Conservation (phyloP, 2,888 invertebrate species). For the Drosophila longiperda region DNA sequence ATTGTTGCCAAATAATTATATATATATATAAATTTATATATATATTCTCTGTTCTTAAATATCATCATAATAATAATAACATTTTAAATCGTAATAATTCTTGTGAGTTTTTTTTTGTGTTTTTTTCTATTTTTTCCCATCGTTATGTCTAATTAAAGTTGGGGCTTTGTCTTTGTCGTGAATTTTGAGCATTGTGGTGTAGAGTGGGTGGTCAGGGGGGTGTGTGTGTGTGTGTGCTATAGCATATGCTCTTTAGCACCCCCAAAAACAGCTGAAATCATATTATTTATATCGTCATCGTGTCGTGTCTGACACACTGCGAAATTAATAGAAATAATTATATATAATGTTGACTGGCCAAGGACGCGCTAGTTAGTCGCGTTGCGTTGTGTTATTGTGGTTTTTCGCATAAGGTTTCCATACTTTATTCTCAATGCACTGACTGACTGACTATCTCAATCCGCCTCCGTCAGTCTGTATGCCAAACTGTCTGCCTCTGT, state of each 20-base stretch:
- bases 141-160: slow-evolving; percentile 61
- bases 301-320: slow-evolving; percentile 39
- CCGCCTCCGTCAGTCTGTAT: slow-evolving; percentile 5
- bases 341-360: slow-evolving; percentile 72
- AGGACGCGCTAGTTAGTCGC: slow-evolving; percentile 72
- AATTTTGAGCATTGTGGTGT: neutral
- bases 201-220: neutral
- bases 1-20: slow-evolving; percentile 2
- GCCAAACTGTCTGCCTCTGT: too few relatives aligned
- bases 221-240: neutral
- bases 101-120: slow-evolving; percentile 24
- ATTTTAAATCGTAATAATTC: slow-evolving; percentile 59
- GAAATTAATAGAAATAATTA: slow-evolving; percentile 73
- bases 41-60: slow-evolving; percentile 4
- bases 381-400: slow-evolving; percentile 58
- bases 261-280: slow-evolving; percentile 40
- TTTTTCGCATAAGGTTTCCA: slow-evolving; percentile 56
- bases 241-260: slow-evolving; percentile 42
- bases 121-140: slow-evolving; percentile 55
- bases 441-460: slow-evolving; percentile 47
- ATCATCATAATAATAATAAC: slow-evolving; percentile 48
- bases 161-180: slow-evolving; percentile 48
- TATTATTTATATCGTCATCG: slow-evolving; percentile 53
- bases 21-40: neutral
- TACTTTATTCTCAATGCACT: slow-evolving; percentile 50